Evolutionary conservation across 2,888 invertebrate species (phyloP).

Genomic region (Caenorhabditis sp.): DNA sequence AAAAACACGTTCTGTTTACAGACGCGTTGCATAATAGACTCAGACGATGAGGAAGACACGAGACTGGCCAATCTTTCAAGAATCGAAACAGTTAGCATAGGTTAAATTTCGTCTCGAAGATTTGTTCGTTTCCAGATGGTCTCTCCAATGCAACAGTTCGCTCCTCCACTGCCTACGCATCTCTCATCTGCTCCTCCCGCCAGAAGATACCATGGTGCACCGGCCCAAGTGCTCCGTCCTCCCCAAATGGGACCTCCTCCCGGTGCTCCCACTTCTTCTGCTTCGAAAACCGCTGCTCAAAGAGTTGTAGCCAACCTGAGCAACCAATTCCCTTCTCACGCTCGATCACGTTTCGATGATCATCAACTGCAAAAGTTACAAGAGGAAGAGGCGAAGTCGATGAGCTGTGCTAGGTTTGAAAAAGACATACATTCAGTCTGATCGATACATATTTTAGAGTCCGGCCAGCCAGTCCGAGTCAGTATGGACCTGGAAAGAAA

Average conservation of each 20-base stretch:
- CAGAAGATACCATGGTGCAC: conserved; percentile 18
- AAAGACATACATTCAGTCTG: too few species aligned
- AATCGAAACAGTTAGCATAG: conserved; percentile 18
- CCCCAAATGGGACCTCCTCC: conserved; percentile 32
- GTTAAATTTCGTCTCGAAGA: too few species aligned
- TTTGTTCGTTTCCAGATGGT: conserved; percentile 34
- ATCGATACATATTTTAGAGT: conserved; percentile 20
- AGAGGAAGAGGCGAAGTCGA: conserved; percentile 9
- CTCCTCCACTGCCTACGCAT: neutral
- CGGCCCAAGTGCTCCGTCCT: conserved; percentile 26
- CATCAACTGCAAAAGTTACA: conserved; percentile 14
- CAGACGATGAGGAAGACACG: conserved; percentile 10
- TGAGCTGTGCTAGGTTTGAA: conserved; percentile 26
- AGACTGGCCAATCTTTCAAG: conserved; percentile 17
- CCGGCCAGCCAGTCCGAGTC: conserved; percentile 13
- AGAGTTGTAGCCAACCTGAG: neutral
- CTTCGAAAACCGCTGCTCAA: neutral
- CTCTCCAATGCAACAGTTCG: conserved; percentile 32
- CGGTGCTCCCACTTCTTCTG: neutral
- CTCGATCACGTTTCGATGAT: neutral
- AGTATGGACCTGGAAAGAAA: conserved; percentile 25
- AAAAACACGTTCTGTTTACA: too few species aligned
- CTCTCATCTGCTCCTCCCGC: neutral
- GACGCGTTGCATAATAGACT: neutral
- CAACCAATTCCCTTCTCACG: neutral